These are phyloP conservation scores for Nannospalax galili DNA, from an alignment of 2,113 vertebrate species.

Conservation along the genomic window DNA sequence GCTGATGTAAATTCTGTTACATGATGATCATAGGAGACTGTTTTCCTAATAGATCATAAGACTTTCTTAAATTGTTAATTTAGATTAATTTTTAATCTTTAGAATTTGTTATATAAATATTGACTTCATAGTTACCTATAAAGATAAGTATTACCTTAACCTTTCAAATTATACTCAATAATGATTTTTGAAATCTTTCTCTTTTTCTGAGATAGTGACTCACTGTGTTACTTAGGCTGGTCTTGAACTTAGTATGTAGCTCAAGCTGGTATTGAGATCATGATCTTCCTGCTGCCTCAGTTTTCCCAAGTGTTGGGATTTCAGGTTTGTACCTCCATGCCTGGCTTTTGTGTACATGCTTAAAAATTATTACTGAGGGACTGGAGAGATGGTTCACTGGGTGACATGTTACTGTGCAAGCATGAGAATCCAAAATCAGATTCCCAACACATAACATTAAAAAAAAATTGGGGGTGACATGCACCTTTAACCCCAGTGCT, in stretches of 20 bases:
- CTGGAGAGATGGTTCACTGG: background rate
- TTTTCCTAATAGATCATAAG: background rate
- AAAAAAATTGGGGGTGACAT: background rate
- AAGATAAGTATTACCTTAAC: background rate
- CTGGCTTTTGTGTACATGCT: background rate
- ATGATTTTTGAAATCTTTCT: background rate
- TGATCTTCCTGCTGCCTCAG: background rate
- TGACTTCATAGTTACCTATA: background rate
- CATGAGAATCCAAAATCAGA: background rate
- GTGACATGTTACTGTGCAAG: no score
- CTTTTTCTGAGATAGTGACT: background rate
- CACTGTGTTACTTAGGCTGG: background rate
- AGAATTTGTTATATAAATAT: background rate
- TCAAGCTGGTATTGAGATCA: background rate
- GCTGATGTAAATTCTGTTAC: background rate
- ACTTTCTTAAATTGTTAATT: constrained; percentile 25
- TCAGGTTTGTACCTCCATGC: no score
- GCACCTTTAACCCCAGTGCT: background rate
- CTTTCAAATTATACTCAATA: background rate
- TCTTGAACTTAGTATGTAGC: background rate
- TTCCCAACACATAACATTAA: background rate
- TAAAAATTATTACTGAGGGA: background rate
- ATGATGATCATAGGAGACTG: background rate
- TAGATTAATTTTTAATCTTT: constrained; percentile 46
- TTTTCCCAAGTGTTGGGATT: background rate